Evolutionary conservation across 2,888 invertebrate species (phyloP).

Genomic region (Sclerodermus sp.): DNA sequence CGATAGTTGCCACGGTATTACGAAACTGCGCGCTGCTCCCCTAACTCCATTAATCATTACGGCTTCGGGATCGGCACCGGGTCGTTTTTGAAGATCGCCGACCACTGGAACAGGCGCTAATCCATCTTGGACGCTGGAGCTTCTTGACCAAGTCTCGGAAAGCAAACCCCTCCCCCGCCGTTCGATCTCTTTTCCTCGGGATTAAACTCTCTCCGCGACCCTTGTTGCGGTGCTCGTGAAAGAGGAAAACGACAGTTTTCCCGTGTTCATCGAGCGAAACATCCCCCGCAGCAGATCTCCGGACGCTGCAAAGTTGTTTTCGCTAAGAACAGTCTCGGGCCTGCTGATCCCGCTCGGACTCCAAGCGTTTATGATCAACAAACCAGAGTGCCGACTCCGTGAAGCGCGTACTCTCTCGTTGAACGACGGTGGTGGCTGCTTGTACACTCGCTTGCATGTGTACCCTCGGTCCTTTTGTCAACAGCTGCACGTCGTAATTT

Average conservation of each 20-base stretch:
- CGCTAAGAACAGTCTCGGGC: too few species aligned
- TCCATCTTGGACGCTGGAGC: conserved; percentile 14
- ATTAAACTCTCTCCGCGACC: too few species aligned
- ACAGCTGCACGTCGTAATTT: conserved; percentile 3
- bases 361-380: not conserved
- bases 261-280: not conserved
- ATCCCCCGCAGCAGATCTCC: not conserved
- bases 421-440: not conserved
- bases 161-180: not conserved
- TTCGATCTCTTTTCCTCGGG: not conserved
- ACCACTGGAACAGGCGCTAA: conserved; percentile 23
- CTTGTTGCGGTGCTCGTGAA: too few species aligned
- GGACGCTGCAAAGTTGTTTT: not conserved
- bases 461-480: conserved; percentile 1
- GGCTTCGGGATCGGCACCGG: conserved; percentile 27
- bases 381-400: not conserved
- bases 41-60: conserved; percentile 44
- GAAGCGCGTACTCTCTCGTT: not conserved
- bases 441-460: not conserved
- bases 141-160: not conserved
- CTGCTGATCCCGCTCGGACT: too few species aligned
- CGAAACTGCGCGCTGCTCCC: conserved; percentile 28
- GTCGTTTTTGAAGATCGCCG: conserved; percentile 31
- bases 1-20: conserved; percentile 40
- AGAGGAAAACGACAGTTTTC: not conserved